A percentile compares a stretch with the other conserved stretches of the same genome.
Conservation (phyloP, 2,888 invertebrate genomes). For the Dastarcus helophoroides region DNA sequence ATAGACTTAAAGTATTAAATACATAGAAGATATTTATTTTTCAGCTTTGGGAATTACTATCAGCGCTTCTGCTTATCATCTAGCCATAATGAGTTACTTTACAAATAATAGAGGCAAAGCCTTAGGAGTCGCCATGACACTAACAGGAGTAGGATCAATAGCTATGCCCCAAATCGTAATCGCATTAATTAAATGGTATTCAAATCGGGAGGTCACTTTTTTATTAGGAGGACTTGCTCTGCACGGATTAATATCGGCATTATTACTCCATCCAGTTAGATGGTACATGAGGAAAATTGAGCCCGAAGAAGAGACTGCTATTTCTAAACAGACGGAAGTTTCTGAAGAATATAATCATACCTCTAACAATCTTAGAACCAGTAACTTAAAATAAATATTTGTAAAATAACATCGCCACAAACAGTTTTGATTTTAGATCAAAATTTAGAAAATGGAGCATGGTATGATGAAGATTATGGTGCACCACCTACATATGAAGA, state of each 20-base stretch:
- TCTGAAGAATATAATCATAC: no score
- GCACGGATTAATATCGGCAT: conserved; percentile 47
- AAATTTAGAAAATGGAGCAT: no score
- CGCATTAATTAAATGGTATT: conserved; percentile 43
- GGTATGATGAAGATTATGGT: no score
- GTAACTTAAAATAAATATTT: no score
- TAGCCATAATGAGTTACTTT: conserved; percentile 57
- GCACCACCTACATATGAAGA: no score
- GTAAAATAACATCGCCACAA: no score
- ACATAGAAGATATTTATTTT: conserved; percentile 23
- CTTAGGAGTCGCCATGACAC: conserved; percentile 49
- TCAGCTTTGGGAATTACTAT: conserved; percentile 51
- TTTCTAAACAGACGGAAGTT: no score
- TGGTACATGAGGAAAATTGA: conserved; percentile 46
- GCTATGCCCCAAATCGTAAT: conserved; percentile 51
- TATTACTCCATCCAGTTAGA: conserved; percentile 54
- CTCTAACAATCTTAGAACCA: no score
- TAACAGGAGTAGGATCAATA: conserved; percentile 56
- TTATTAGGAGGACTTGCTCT: conserved; percentile 50
- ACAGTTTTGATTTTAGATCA: no score
- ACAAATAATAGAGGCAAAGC: conserved; percentile 49
- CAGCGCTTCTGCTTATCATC: conserved; percentile 47
- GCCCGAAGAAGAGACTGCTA: not conserved
- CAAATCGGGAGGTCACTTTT: conserved; percentile 49
- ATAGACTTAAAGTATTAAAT: no score